These are phyloP conservation scores for Ophraella communa DNA, from an alignment of 2,888 invertebrate species.

Conservation along the genomic window DNA sequence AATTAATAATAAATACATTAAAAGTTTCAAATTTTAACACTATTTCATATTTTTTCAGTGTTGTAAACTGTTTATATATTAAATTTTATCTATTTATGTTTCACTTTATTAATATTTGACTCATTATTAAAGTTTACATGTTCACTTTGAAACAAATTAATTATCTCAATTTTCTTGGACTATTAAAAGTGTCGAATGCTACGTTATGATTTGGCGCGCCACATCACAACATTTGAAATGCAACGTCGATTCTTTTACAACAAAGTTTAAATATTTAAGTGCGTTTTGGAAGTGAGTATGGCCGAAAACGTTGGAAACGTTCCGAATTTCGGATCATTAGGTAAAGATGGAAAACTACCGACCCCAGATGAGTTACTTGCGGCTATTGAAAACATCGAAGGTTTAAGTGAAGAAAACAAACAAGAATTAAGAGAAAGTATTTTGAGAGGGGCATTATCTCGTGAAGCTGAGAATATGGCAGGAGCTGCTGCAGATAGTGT, in stretches of 20 bases:
- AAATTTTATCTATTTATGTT: too few species aligned
- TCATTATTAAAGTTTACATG: too few species aligned
- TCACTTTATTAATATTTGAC: too few species aligned
- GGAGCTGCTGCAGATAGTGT: constrained; percentile 4
- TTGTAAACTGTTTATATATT: too few species aligned
- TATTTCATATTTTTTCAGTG: too few species aligned
- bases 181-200: background rate
- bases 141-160: background rate
- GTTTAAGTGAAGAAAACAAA: constrained; percentile 68
- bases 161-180: background rate
- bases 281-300: constrained; percentile 6
- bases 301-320: constrained; percentile 6
- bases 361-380: constrained; percentile 65
- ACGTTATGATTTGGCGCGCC: constrained; percentile 21
- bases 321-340: constrained; percentile 11
- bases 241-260: constrained; percentile 1
- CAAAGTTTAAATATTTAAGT: background rate
- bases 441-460: constrained; percentile 15
- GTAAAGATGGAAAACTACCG: constrained; percentile 55
- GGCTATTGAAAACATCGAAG: constrained; percentile 64
- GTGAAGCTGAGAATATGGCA: constrained; percentile 48
- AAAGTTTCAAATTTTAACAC: too few species aligned
- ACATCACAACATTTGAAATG: constrained; percentile 9
- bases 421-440: constrained; percentile 63
- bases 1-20: background rate